Base-by-base conservation (phyloP, 2,797 vertebrate genomes). In the Enteromius thamalakanensis region DNA sequence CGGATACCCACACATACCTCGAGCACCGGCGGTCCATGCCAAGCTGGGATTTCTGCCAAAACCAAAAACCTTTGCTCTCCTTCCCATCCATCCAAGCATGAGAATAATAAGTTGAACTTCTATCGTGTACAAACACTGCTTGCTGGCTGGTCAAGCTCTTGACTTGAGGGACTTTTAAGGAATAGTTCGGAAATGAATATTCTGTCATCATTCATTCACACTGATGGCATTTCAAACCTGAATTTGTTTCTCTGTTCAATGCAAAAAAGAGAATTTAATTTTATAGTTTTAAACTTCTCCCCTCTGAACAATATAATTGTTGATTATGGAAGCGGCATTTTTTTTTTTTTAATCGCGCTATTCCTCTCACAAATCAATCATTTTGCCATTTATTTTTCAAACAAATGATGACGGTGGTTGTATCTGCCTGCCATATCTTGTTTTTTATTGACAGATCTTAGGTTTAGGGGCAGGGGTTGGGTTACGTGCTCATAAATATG, bases 1-100 rank as follows among this genome's bases (percentile, higher is more conserved):
- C 65, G 67, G 86, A 86, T 68, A 87, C 84, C 69, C 77, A 81
- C 83, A 78, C 78, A 84, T 78, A 82, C 45, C 76, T 67, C 78
- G 69, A 85, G 86, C 60, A 77, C 89, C 87, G 75, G 77, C 37
- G 65, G 77, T 40, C 79, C 85, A 85, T 85, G 83, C 85, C 79
- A 86, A 90, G 85, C 76, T 75, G 82, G 88, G 84, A 86, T 62
- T 75, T 32, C 67, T 84, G 86, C 84, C 85, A 88, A 86, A 84
- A 55, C 51, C 70, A 40, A 80, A 85, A 85, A 78, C 68, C 29
- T 76, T 74, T 75, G 71, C 85, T 82, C 85, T 82, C 79, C 83
- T 87, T 85, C 80, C 86, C 88, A 85, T 85, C 76, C 40, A 76
- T 65, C 51, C 74, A 69, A 88, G 79, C 87, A 86, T 87, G 84